phyloP scores from a whole-genome alignment of 2,888 invertebrate species.

The Pterobdella sp. region DNA sequence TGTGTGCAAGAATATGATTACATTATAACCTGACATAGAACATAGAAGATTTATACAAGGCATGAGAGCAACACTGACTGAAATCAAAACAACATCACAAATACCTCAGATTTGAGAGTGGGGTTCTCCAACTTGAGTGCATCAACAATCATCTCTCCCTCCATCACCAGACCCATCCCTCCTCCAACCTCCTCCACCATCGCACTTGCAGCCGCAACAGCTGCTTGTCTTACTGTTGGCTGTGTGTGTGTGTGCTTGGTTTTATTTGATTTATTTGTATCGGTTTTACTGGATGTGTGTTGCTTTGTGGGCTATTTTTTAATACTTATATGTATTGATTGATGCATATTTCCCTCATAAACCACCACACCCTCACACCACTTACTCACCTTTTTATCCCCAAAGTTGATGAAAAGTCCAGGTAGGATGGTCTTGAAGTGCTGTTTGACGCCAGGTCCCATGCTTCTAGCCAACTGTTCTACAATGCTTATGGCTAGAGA shows the following conservation, averaged over 20 bases:
- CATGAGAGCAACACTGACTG: not conserved
- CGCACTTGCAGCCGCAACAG: constrained; percentile 72
- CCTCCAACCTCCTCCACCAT: constrained; percentile 72
- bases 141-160: constrained; percentile 80
- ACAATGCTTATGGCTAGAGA: constrained; percentile 68
- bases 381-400: constrained; percentile 63
- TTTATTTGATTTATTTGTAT: too few relatives aligned
- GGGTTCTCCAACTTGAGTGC: constrained; percentile 77
- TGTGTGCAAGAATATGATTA: not conserved
- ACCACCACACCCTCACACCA: not conserved
- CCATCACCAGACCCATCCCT: constrained; percentile 65
- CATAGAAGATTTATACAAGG: not conserved
- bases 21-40: not conserved
- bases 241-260: too few relatives aligned
- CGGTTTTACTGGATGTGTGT: too few relatives aligned
- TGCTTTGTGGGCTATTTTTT: too few relatives aligned
- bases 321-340: too few relatives aligned
- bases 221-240: constrained; percentile 71
- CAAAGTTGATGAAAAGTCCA: constrained; percentile 64
- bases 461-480: constrained; percentile 69
- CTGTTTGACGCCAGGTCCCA: constrained; percentile 70
- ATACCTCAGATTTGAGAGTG: constrained; percentile 63
- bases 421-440: constrained; percentile 76
- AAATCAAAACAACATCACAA: not conserved
- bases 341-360: too few relatives aligned